Conservation (phyloP, 2,797 vertebrate genomes). For the Lepidocolaptes lacrymiger region DNA sequence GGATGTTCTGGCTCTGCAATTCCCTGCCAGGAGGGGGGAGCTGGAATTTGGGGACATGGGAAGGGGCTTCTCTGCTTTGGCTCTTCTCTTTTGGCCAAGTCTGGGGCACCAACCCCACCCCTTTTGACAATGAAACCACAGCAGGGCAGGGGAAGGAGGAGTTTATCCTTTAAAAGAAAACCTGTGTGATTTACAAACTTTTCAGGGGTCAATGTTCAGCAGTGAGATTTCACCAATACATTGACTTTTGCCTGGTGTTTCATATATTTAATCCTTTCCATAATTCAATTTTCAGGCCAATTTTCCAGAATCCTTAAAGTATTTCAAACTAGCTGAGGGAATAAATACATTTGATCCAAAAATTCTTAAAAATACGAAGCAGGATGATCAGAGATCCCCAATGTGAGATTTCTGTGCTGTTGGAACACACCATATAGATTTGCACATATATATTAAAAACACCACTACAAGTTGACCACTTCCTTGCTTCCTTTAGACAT, state of each 20-base stretch:
- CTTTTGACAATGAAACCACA: neutral
- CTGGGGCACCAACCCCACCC: neutral
- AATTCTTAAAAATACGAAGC: neutral
- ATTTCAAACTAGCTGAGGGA: neutral
- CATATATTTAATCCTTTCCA: neutral
- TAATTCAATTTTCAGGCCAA: neutral
- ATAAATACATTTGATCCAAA: neutral
- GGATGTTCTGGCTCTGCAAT: neutral
- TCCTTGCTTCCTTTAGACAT: neutral
- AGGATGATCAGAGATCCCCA: neutral
- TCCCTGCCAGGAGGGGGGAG: neutral
- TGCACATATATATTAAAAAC: neutral
- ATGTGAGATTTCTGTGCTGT: neutral
- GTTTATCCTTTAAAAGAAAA: neutral
- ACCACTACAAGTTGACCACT: neutral
- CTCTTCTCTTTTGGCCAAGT: neutral
- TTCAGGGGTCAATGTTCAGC: neutral
- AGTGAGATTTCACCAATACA: neutral
- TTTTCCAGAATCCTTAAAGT: neutral
- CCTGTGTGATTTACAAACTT: neutral
- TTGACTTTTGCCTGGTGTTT: neutral
- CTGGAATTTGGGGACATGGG: no score
- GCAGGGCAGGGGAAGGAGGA: neutral
- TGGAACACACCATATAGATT: neutral
- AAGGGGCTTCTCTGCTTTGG: neutral